Evolutionary conservation across 2,888 invertebrate species (phyloP).

Genomic region (Helicoverpa assulta): DNA sequence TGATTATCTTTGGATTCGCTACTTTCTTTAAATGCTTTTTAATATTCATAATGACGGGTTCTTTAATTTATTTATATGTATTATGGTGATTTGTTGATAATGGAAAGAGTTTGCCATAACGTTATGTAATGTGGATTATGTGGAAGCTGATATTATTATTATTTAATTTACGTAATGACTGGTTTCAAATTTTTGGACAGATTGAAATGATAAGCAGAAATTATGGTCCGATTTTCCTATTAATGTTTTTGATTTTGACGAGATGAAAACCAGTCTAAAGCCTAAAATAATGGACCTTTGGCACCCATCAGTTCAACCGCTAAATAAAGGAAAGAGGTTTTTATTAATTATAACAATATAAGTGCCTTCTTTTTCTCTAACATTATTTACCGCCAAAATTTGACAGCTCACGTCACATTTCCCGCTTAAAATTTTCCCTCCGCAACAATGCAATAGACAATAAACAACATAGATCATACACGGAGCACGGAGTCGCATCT

Average conservation of each 20-base stretch:
- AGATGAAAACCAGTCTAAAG: too few relatives aligned
- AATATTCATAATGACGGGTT: slow-evolving; percentile 49
- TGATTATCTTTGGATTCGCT: slow-evolving; percentile 40
- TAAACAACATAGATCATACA: slow-evolving; percentile 43
- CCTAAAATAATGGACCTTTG: too few relatives aligned
- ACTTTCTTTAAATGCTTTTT: slow-evolving; percentile 58
- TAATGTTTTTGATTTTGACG: too few relatives aligned
- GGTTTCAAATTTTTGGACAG: neutral
- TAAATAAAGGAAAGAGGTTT: too few relatives aligned
- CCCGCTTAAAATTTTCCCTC: slow-evolving; percentile 24
- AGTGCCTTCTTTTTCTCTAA: too few relatives aligned
- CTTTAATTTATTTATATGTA: slow-evolving; percentile 9
- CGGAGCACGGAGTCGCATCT: slow-evolving; percentile 40
- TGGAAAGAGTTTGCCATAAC: slow-evolving; percentile 16
- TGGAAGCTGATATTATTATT: slow-evolving; percentile 1
- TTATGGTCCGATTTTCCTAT: too few relatives aligned
- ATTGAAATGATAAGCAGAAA: too few relatives aligned
- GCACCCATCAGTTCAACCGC: too few relatives aligned
- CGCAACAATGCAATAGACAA: slow-evolving; percentile 34
- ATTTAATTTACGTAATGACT: neutral
- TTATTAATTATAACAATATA: too few relatives aligned
- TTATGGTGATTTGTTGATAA: slow-evolving; percentile 27
- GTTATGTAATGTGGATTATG: slow-evolving; percentile 33
- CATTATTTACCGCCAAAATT: slow-evolving; percentile 16
- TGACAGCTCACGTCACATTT: slow-evolving; percentile 33